These are phyloP conservation scores for Tretioscincus oriximinensis DNA, from an alignment of 2,113 vertebrate species.

Conservation along the genomic window DNA sequence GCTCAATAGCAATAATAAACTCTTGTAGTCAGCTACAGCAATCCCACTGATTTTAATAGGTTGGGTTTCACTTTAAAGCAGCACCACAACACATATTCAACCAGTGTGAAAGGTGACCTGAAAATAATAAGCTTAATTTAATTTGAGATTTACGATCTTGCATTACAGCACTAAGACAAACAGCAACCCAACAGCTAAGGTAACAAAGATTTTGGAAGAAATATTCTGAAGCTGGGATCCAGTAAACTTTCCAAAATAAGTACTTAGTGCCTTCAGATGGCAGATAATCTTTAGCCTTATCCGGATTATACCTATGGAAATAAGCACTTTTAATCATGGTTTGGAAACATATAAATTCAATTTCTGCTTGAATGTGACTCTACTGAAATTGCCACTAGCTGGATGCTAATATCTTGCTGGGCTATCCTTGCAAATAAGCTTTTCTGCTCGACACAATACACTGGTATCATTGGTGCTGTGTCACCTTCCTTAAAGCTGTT, in stretches of 20 bases:
- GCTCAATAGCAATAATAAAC: not conserved
- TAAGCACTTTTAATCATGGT: not conserved
- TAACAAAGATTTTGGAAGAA: slow-evolving; percentile 47
- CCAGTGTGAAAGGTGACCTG: slow-evolving; percentile 39
- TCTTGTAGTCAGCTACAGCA: not conserved
- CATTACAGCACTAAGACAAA: slow-evolving; percentile 42
- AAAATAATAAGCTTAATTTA: slow-evolving; percentile 50
- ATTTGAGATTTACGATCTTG: slow-evolving; percentile 29
- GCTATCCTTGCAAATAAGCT: not conserved
- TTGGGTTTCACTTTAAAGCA: not conserved
- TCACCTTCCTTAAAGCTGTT: not conserved
- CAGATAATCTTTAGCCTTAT: not conserved
- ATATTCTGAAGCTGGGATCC: not conserved
- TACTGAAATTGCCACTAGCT: too few relatives aligned
- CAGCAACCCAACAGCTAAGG: not conserved
- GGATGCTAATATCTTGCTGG: too few relatives aligned
- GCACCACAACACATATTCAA: slow-evolving; percentile 39
- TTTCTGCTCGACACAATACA: not conserved
- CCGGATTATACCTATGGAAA: not conserved
- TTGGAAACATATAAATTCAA: not conserved
- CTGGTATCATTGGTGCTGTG: not conserved
- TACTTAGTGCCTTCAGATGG: not conserved
- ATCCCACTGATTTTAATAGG: not conserved
- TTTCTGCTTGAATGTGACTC: not conserved
- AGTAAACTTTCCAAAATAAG: not conserved